Evolutionary conservation across 2,888 invertebrate genomes (phyloP).

Genomic region (Xanthostigma xanthostigma): DNA sequence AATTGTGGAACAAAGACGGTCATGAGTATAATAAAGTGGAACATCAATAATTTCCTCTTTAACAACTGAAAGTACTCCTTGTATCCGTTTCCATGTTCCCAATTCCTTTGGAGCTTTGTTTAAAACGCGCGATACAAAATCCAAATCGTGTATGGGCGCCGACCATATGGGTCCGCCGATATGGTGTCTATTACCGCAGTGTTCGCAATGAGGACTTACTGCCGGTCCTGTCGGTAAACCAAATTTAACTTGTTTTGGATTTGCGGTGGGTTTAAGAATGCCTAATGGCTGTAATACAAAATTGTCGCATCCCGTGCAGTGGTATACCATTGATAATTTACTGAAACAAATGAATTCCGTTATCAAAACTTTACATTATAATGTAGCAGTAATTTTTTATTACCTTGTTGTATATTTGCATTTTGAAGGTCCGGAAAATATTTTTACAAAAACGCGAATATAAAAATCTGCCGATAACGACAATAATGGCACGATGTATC

Average conservation of each 20-base stretch:
- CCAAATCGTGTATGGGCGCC: constrained; percentile 63
- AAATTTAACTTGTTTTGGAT: constrained; percentile 43
- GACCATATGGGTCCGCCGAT: constrained; percentile 93
- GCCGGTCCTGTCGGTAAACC: constrained; percentile 54
- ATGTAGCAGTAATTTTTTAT: constrained; percentile 11
- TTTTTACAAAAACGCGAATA: constrained; percentile 78
- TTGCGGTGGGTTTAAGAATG: constrained; percentile 38
- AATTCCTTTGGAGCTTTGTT: constrained; percentile 30
- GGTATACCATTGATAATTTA: constrained; percentile 76
- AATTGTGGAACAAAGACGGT: constrained; percentile 57
- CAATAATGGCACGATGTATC: constrained; percentile 81
- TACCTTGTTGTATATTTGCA: constrained; percentile 79
- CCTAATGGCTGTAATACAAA: constrained; percentile 66
- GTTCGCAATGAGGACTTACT: constrained; percentile 48
- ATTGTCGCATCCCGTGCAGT: constrained; percentile 82
- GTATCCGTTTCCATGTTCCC: constrained; percentile 58
- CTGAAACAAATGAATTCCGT: constrained; percentile 28
- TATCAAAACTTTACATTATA: neutral
- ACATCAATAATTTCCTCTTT: constrained; percentile 67
- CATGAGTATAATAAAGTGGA: constrained; percentile 78
- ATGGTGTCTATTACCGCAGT: constrained; percentile 59
- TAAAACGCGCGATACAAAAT: constrained; percentile 60
- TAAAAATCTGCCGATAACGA: constrained; percentile 95
- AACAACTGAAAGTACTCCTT: constrained; percentile 68
- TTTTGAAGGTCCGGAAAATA: constrained; percentile 62